Evolutionary conservation across 1,140 invertebrate species (phyloP), one percentile per base, ranked within the genome.

Genomic region (Dendrolimus kikuchii): DNA sequence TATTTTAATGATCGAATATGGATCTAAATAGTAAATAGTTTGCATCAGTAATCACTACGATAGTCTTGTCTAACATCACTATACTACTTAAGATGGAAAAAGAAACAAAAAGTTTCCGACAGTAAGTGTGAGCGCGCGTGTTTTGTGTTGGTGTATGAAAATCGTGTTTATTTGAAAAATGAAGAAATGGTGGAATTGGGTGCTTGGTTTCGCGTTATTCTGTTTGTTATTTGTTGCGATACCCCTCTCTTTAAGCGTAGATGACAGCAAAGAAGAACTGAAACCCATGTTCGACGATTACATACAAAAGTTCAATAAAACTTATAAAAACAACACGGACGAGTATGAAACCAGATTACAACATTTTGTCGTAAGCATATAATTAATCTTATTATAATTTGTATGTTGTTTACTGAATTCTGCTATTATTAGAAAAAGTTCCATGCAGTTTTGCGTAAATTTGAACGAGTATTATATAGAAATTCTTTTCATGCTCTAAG

Each of bases 301-400:
- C 62, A 83, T 93, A 9, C 42, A 80, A 50, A 87, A 89, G 54
- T 93, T 90, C 63, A 92, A 93, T 64, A 95, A 93, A 88, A 87
- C 88, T 48, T 95, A 95, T 73, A 85, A 71, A 77, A 72, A 83
- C 51, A 78, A 90, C 72, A 74, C 89, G 0, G 69, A 69, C 0
- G 90, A 92, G 73, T 93, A 92, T 61, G 68, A 88, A 51, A 76
- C 74, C 38, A 88, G 91, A 79, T 90, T 92, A 59, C 64, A 88
- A 51, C 88, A 89, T 58, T 95, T 94, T 85, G 89, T 92, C 87
- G 93, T 94, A 81, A 84, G 77, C 76, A 55, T 59, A 23, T 54
- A 43, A 59, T 49, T 10, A 43, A 55, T 51, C 10, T n/a, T 55
- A 57, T 47, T 38, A 10, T 5, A 46, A 49, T 58, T 23, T 23